These are phyloP conservation scores for Laspeyria flexula DNA, from an alignment of 2,888 invertebrate species.

Conservation along the genomic window DNA sequence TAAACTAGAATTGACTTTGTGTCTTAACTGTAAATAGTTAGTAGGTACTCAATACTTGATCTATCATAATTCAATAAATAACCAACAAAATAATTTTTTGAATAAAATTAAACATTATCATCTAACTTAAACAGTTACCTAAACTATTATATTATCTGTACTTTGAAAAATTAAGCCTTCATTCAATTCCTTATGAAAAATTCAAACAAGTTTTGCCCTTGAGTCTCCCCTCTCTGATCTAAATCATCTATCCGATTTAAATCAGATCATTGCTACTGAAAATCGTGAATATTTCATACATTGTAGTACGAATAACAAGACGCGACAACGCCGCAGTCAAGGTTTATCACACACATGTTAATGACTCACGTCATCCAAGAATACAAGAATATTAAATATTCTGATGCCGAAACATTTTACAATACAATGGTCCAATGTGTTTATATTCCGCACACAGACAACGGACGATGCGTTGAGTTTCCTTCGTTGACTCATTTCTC, in stretches of 20 bases:
- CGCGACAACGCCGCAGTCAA: conserved; percentile 22
- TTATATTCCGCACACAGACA: conserved; percentile 65
- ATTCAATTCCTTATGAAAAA: too few species aligned
- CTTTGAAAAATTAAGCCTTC: too few species aligned
- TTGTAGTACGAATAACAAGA: conserved; percentile 8
- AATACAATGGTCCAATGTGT: conserved; percentile 59
- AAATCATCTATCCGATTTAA: too few species aligned
- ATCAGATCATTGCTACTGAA: neutral
- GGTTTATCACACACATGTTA: conserved; percentile 27
- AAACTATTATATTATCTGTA: too few species aligned
- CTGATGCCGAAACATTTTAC: conserved; percentile 53
- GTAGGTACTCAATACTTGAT: too few species aligned
- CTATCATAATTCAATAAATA: too few species aligned
- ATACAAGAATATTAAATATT: conserved; percentile 51
- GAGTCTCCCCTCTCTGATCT: too few species aligned
- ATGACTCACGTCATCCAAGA: conserved; percentile 53
- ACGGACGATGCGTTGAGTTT: conserved; percentile 56
- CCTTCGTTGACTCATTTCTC: conserved; percentile 62
- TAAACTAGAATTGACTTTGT: neutral
- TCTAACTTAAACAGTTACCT: too few species aligned
- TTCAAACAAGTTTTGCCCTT: too few species aligned
- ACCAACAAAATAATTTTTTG: too few species aligned
- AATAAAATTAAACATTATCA: too few species aligned
- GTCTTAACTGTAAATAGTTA: too few species aligned
- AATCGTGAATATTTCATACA: conserved; percentile 1